phyloP scores from a whole-genome alignment of 2,113 vertebrate species.

The Cochlearius cochlearius region DNA sequence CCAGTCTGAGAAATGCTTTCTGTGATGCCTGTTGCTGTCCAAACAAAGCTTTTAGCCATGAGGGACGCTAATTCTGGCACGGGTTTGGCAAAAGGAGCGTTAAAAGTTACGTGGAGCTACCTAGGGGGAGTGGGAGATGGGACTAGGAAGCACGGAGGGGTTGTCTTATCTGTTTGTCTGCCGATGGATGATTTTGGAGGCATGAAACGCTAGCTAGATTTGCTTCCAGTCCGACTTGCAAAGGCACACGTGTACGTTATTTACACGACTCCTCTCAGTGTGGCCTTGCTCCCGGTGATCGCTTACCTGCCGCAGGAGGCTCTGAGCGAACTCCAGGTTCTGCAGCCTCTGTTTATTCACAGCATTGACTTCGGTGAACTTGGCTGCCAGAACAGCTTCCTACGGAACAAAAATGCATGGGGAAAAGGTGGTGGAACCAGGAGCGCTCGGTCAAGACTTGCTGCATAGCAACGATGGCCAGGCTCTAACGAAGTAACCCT shows the following conservation, averaged over 20 bases:
- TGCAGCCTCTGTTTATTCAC: constrained; percentile 87
- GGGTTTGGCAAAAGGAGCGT: not conserved
- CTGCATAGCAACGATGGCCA: not conserved
- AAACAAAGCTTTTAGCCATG: not conserved
- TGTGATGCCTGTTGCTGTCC: not conserved
- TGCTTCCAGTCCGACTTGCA: not conserved
- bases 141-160: not conserved
- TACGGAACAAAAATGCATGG: constrained; percentile 4
- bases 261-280: fast-evolving
- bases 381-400: constrained; percentile 89
- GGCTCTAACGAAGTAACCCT: not conserved
- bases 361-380: constrained; percentile 89
- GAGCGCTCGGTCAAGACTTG: not conserved
- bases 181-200: not conserved
- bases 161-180: not conserved
- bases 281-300: not conserved
- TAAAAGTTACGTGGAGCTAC: not conserved
- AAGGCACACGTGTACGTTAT: fast-evolving
- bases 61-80: not conserved
- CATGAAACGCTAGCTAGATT: not conserved
- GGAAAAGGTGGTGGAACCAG: not conserved
- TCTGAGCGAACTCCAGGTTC: constrained; percentile 90
- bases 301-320: constrained; percentile 88
- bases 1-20: not conserved
- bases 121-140: not conserved